Evolutionary conservation across 1,140 invertebrate species (phyloP).

Genomic region (Galleria mellonella): DNA sequence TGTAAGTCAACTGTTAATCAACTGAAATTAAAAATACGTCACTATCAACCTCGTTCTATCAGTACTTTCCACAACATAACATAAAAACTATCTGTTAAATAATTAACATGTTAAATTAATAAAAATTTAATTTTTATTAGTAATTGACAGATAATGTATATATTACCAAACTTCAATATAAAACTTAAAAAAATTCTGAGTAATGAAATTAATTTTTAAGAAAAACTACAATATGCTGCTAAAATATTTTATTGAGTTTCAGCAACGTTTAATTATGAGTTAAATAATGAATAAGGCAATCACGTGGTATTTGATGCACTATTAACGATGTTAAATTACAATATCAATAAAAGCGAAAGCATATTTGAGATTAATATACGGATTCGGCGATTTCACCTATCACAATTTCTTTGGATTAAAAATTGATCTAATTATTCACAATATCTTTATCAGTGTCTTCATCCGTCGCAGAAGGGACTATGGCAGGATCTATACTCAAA

Average conservation of each 20-base stretch:
- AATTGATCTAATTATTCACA: slow-evolving; percentile 29
- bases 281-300: slow-evolving; percentile 71
- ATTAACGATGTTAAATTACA: slow-evolving; percentile 51
- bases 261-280: slow-evolving; percentile 58
- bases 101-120: no score
- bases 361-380: slow-evolving; percentile 54
- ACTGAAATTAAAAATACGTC: no score
- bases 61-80: no score
- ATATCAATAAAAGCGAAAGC: slow-evolving; percentile 60
- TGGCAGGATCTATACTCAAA: slow-evolving; percentile 12
- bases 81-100: no score
- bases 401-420: slow-evolving; percentile 62
- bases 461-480: slow-evolving; percentile 12
- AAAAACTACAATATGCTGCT: slow-evolving; percentile 37
- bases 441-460: slow-evolving; percentile 19
- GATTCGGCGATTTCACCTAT: slow-evolving; percentile 45
- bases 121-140: no score
- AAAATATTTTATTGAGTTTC: slow-evolving; percentile 69
- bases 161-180: no score
- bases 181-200: no score
- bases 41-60: no score
- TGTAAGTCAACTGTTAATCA: no score
- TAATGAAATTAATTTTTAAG: neutral
- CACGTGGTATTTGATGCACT: slow-evolving; percentile 61
- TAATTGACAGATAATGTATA: no score